Percentiles rank a stretch among this genome's conserved stretches.
phyloP scores from a whole-genome alignment of 2,113 vertebrate species.

The Osmerus eperlanus region DNA sequence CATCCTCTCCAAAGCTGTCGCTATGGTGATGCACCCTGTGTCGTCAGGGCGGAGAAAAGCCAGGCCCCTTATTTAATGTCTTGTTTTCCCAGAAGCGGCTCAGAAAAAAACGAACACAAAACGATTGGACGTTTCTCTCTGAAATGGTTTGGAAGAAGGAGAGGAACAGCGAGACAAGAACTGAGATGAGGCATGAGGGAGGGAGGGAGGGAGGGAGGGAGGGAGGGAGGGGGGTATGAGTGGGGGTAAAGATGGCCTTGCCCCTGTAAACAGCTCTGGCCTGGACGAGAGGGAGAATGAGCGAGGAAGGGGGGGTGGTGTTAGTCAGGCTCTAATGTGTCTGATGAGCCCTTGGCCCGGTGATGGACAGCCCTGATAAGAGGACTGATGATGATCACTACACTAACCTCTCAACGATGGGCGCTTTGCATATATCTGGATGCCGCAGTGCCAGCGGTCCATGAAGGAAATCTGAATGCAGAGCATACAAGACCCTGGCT shows the following conservation, averaged over 20 bases:
- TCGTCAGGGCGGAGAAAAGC: constrained; percentile 45
- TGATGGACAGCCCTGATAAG: constrained; percentile 27
- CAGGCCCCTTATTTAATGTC: constrained; percentile 36
- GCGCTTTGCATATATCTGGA: not conserved
- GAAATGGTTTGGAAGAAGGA: constrained; percentile 39
- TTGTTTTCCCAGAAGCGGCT: constrained; percentile 41
- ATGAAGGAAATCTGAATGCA: not conserved
- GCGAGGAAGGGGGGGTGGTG: constrained; percentile 9
- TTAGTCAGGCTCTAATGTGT: not conserved
- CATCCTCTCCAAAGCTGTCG: constrained; percentile 52
- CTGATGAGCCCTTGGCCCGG: constrained; percentile 3
- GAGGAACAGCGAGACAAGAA: constrained; percentile 16
- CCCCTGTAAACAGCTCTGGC: constrained; percentile 35
- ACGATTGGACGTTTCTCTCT: constrained; percentile 51
- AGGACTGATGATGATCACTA: constrained; percentile 17
- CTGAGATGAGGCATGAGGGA: constrained; percentile 27
- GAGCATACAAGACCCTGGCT: too few species aligned
- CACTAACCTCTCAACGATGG: not conserved
- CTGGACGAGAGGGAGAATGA: constrained; percentile 15
- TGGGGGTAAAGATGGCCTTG: constrained; percentile 11
- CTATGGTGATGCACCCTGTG: constrained; percentile 60
- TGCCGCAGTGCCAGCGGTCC: not conserved
- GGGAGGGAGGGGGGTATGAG: constrained; percentile 10
- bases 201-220: not conserved
- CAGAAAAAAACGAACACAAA: not conserved